Evolutionary conservation across 2,888 invertebrate species (phyloP), one percentile per base, ranked within the genome.

Genomic region (Cetonia aurata): DNA sequence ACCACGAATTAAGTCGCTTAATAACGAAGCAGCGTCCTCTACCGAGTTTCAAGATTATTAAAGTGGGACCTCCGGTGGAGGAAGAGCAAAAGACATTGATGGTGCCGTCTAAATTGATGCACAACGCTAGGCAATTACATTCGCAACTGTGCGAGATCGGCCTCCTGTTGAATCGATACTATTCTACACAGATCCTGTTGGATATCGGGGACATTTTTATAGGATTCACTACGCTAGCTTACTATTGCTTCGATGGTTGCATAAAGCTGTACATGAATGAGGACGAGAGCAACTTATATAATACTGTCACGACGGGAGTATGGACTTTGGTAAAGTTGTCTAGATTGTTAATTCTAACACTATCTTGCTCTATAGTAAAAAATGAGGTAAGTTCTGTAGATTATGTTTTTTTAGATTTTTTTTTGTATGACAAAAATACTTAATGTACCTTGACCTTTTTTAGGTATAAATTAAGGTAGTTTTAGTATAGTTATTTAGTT

Each of bases 211-310:
- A 71, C 41, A 67, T 68, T 12, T 75, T 75, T 19, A 70, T 75
- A 12, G 73, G 67, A 41, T 73, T 75, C 44, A 75, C 75, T 15
- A 72, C 75, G 0, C 65, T 73, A 41, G 71, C 72, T n/a, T 75
- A 74, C 55, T 75, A 74, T 70, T 72, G 72, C 31, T 67, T 75
- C 31, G 75, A 74, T 44, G 72, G 72, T 2, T 72, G 57, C 17
- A 66, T 73, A 44, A 71, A 56, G 13, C 19, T 71, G 25, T 72
- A 73, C 56, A 50, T 73, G 9, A 50, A 69, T 9, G 62, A 73
- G 12, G 42, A 67, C 0, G 70, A 67, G 9, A 53, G 70, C 15
- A 67, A 71, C 41, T 53, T 65, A 60, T 72, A 70, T 57, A 72
- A 68, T 41, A 70, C 73, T 13, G 46, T 60, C 8, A 73, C 73